These are phyloP conservation scores for Drosophila pruinosa DNA, from an alignment of 1,140 invertebrate genomes.

Conservation along the genomic window DNA sequence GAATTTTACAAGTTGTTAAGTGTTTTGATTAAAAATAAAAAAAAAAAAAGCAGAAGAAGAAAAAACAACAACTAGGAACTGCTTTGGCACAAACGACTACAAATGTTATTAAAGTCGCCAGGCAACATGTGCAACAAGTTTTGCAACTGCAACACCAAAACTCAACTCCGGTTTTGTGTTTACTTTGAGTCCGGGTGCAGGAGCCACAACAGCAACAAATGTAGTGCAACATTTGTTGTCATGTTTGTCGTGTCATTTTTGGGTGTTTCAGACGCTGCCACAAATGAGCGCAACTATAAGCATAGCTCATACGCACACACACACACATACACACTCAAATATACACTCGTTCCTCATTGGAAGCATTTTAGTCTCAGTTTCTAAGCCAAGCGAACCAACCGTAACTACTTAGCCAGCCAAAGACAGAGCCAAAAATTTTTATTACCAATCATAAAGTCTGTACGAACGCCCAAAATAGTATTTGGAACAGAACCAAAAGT, in stretches of 20 bases:
- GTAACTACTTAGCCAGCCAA: slow-evolving; percentile 43
- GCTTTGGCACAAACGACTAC: slow-evolving; percentile 17
- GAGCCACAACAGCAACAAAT: slow-evolving; percentile 55
- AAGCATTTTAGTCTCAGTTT: slow-evolving; percentile 41
- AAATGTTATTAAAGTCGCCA: slow-evolving; percentile 48
- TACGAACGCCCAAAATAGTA: slow-evolving; percentile 63
- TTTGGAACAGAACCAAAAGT: slow-evolving; percentile 79
- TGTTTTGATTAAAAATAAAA: slow-evolving; percentile 67
- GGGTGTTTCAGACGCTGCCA: slow-evolving; percentile 31
- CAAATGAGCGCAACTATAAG: not conserved
- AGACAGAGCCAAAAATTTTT: slow-evolving; percentile 53
- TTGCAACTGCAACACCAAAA: slow-evolving; percentile 47
- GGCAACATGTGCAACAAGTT: slow-evolving; percentile 75
- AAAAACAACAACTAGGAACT: slow-evolving; percentile 58
- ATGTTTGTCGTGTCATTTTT: slow-evolving; percentile 58
- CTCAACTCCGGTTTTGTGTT: slow-evolving; percentile 63
- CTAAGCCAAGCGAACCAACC: slow-evolving; percentile 50
- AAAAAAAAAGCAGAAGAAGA: slow-evolving; percentile 17
- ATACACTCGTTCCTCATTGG: slow-evolving; percentile 41
- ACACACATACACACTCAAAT: slow-evolving; percentile 1
- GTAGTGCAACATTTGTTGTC: slow-evolving; percentile 70
- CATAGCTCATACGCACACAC: slow-evolving; percentile 2
- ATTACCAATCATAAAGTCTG: slow-evolving; percentile 66
- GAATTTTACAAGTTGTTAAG: slow-evolving; percentile 81
- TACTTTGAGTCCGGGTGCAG: slow-evolving; percentile 66